Conservation (phyloP, 2,888 invertebrate species). For the Amphipoea oculea region DNA sequence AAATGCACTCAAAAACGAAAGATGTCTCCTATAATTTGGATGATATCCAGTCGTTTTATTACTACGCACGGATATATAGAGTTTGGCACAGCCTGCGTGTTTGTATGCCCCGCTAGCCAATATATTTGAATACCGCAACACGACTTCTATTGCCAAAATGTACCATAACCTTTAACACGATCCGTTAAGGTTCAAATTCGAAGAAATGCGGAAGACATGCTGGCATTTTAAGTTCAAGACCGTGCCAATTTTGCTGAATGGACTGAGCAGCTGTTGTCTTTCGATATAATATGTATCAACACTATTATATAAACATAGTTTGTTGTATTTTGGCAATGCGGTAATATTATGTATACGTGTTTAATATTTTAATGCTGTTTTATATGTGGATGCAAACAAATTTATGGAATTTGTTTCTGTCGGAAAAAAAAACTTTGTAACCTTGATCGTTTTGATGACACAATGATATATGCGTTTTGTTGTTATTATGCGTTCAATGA, state of each 20-base stretch:
- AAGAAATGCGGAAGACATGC: conserved; percentile 32
- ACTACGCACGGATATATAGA: conserved; percentile 74
- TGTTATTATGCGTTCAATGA: neutral
- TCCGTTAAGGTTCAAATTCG: conserved; percentile 66
- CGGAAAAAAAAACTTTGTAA: neutral
- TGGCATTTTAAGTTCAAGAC: conserved; percentile 62
- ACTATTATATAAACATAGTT: conserved; percentile 48
- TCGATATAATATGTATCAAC: conserved; percentile 52
- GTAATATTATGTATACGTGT: conserved; percentile 29
- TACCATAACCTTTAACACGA: conserved; percentile 57
- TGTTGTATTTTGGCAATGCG: conserved; percentile 43
- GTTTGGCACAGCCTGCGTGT: conserved; percentile 76
- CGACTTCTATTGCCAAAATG: conserved; percentile 43
- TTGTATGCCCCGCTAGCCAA: conserved; percentile 70
- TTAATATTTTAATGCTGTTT: conserved; percentile 12
- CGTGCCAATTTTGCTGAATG: conserved; percentile 73
- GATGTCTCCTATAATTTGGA: conserved; percentile 74
- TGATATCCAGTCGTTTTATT: conserved; percentile 75
- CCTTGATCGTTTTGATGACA: conserved; percentile 8
- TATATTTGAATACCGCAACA: conserved; percentile 64
- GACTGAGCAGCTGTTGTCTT: conserved; percentile 68
- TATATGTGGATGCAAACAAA: conserved; percentile 4
- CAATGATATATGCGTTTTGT: conserved; percentile 1
- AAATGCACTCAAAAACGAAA: conserved; percentile 67
- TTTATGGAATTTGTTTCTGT: neutral